Evolutionary conservation across 2,113 vertebrate genomes (phyloP).

Genomic region (Myrmophylax atrothorax): DNA sequence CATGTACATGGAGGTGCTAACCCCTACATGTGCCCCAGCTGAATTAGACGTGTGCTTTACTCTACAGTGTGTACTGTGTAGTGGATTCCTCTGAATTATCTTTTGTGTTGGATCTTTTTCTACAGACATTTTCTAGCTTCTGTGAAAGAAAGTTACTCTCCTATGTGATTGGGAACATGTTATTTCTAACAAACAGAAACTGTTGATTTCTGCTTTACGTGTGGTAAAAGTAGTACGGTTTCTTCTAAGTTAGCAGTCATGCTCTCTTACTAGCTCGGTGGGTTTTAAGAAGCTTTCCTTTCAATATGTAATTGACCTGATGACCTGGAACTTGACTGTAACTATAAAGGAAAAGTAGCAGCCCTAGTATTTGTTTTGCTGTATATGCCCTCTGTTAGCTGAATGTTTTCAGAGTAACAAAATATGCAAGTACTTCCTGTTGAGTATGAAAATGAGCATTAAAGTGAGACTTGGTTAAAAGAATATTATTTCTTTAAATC

Average conservation of each 20-base stretch:
- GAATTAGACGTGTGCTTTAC: too few relatives aligned
- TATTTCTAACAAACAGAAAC: neutral
- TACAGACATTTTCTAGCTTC: neutral
- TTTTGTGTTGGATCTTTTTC: neutral
- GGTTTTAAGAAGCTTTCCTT: neutral
- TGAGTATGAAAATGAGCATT: neutral
- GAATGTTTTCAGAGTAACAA: neutral
- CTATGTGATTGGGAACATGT: rapidly evolving
- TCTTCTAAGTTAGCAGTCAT: neutral
- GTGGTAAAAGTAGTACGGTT: neutral
- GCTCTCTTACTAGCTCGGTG: neutral
- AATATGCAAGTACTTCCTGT: neutral
- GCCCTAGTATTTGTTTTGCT: neutral
- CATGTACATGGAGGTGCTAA: too few relatives aligned
- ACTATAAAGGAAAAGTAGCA: neutral
- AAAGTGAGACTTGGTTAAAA: neutral
- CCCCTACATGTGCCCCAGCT: too few relatives aligned
- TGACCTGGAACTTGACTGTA: neutral
- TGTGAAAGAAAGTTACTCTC: neutral
- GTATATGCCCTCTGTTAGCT: neutral
- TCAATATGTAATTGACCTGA: neutral
- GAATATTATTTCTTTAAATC: neutral
- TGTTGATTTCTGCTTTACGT: neutral
- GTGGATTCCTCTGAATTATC: too few relatives aligned
- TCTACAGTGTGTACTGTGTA: too few relatives aligned